A percentile compares a stretch with the other conserved stretches of the same genome.
These are phyloP conservation scores for Sus scrofa DNA, from an alignment of 2,113 vertebrate genomes.

Conservation along the genomic window T2T-Sscrofa CM000818.6:41135001-41135500, in stretches of 20 bases:
- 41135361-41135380: background rate
- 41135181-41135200: background rate
- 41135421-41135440: background rate
- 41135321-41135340: background rate
- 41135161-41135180: background rate
- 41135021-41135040: constrained; percentile 60
- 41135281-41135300: background rate
- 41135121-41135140: constrained; percentile 52
- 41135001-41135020: constrained; percentile 74
- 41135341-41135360: background rate
- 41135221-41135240: background rate
- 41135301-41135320: background rate
- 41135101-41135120: constrained; percentile 75
- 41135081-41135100: constrained; percentile 56
- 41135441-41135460: background rate
- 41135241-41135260: background rate
- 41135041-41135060: constrained; percentile 78
- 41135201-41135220: background rate
- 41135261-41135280: background rate
- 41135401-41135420: background rate
- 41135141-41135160: constrained; percentile 64
- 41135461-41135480: background rate
- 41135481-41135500: no score
- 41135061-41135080: constrained; percentile 64
- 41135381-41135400: background rate